Base-by-base conservation (phyloP, 1,140 invertebrate genomes). In the Psilanteris sp. region DNA sequence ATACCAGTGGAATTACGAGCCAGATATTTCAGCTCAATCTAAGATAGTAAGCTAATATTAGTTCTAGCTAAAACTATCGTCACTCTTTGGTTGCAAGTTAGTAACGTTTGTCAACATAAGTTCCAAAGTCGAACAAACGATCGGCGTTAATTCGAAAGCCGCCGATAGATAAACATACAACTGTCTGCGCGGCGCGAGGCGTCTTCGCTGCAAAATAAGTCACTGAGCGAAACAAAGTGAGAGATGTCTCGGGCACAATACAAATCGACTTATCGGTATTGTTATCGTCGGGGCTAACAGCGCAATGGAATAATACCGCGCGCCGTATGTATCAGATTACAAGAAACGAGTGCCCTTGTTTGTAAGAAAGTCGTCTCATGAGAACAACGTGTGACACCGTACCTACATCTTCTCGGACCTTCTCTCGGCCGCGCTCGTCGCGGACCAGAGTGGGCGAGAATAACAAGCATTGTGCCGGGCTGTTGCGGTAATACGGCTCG, bases 401-500 rank as follows among this genome's bases (percentile, higher is more conserved):
- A 54, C 46, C 34, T 54, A 71, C 57, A 39, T 66, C 50, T 70
- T 59, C 50, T 10, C 29, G 36, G 48, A 24, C 54, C 50, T 66
- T 61, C 36, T 31, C 46, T 48, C 14, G 9, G 48, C 22, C 41
- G 26, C 46, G 50, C 29, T 57, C 62, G 64, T 55, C 41, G 70
- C 52, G 71, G 43, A 44, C 36, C 48, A 62, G 68, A 81, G 83
- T 85, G 83, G 83, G 83, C 83, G 84, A 85, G 84, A 84, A 85
- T 85, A 83, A 83, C 82, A 84, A 79, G 81, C 80, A 82, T 83
- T 83, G 81, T 81, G 82, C 74, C 66, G 61, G 74, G 79, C 77
- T 57, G 81, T 84, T 83, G 83, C 80, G 82, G 82, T 85, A 85
- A 85, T 85, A 83, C 82, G 78, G 82, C 78, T 62, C 72, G 77